A percentile compares a stretch with the other conserved stretches of the same genome.
phyloP scores from a whole-genome alignment of 2,888 invertebrate genomes.

The Cryptus viduatorius region DNA sequence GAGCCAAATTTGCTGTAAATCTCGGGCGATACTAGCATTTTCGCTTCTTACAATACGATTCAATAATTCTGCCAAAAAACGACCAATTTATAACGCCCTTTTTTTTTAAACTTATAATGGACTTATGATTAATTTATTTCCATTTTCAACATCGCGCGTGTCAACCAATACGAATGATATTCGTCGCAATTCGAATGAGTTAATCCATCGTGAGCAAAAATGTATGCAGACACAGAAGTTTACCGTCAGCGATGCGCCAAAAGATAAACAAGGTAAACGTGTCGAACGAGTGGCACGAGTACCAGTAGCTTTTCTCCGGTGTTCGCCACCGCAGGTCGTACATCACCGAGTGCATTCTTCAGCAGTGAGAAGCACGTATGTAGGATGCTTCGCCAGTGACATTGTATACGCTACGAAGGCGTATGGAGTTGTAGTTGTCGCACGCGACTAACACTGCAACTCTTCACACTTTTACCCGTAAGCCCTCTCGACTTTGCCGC shows the following conservation, averaged over 20 bases:
- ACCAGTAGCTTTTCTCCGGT: conserved; percentile 14
- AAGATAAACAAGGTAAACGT: conserved; percentile 32
- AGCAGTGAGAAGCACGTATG: conserved; percentile 41
- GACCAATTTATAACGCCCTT: neutral
- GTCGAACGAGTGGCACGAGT: conserved; percentile 10
- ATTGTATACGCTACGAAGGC: neutral
- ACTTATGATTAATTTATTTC: neutral
- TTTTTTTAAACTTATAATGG: neutral
- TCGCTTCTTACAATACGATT: neutral
- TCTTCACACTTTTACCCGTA: conserved; percentile 37
- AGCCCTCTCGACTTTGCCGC: conserved; percentile 42
- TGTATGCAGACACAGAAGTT: neutral
- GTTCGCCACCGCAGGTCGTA: conserved; percentile 28
- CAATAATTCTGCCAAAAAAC: neutral
- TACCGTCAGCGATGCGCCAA: conserved; percentile 14
- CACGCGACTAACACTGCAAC: conserved; percentile 57
- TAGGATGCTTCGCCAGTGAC: neutral
- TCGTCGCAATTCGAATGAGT: too few species aligned
- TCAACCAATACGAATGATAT: too few species aligned
- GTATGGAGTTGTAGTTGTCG: conserved; percentile 26
- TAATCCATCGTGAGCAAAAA: neutral
- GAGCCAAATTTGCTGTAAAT: neutral
- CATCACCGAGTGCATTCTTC: conserved; percentile 56
- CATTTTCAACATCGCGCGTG: too few species aligned
- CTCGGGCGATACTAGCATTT: neutral